Conservation (phyloP, 2,888 invertebrate genomes). For the Himalopsyche japonica region DNA sequence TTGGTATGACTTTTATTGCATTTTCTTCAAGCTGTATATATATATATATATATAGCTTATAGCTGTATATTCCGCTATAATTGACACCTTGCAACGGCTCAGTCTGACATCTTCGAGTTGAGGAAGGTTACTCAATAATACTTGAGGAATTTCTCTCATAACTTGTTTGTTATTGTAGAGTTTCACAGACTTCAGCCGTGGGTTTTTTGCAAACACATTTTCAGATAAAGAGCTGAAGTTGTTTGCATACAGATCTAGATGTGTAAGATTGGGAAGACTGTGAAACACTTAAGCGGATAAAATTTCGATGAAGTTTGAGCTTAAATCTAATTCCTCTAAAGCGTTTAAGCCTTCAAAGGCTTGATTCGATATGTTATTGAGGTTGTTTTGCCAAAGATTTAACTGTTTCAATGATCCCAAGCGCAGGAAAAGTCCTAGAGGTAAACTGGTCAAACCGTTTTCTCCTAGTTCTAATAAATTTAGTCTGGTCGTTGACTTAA, state of each 20-base stretch:
- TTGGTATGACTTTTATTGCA: slow-evolving; percentile 60
- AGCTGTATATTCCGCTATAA: slow-evolving; percentile 61
- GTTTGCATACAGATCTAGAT: slow-evolving; percentile 70
- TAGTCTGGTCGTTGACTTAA: slow-evolving; percentile 60
- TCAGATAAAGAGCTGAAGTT: slow-evolving; percentile 66
- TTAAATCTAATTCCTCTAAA: slow-evolving; percentile 69
- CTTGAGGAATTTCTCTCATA: slow-evolving; percentile 61
- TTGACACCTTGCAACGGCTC: slow-evolving; percentile 60
- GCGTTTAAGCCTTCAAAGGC: slow-evolving; percentile 66
- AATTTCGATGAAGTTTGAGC: slow-evolving; percentile 65
- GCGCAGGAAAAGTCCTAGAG: slow-evolving; percentile 64
- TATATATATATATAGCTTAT: no score
- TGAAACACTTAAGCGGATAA: slow-evolving; percentile 66
- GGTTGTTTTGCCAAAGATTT: slow-evolving; percentile 71
- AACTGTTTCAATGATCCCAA: slow-evolving; percentile 63
- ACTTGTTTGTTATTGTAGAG: slow-evolving; percentile 63
- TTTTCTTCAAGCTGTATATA: slow-evolving; percentile 67
- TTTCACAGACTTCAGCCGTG: slow-evolving; percentile 58
- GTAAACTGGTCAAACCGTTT: slow-evolving; percentile 67
- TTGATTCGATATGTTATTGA: slow-evolving; percentile 64
- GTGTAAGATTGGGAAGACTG: slow-evolving; percentile 63
- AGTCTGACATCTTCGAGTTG: slow-evolving; percentile 62
- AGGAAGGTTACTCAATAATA: slow-evolving; percentile 64
- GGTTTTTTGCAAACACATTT: slow-evolving; percentile 62
- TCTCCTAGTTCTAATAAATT: slow-evolving; percentile 67